Conservation (phyloP, 2,888 invertebrate genomes). For the Napeogenes sylphis region DNA sequence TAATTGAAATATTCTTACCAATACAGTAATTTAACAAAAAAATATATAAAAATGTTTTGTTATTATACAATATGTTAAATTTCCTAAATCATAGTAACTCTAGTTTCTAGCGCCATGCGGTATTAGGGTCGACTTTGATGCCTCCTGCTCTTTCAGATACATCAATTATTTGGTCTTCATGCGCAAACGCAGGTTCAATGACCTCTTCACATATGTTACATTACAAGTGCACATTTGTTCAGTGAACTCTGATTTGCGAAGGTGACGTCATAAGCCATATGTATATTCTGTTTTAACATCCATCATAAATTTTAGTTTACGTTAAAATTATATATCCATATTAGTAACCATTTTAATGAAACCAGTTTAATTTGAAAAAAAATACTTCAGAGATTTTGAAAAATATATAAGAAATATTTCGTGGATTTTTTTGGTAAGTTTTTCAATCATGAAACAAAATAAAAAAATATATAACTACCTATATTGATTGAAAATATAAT, state of each 20-base stretch:
- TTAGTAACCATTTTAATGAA: no score
- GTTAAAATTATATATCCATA: background rate
- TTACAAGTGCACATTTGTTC: slow-evolving; percentile 38
- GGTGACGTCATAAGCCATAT: slow-evolving; percentile 8
- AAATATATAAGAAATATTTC: no score
- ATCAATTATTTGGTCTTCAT: slow-evolving; percentile 45
- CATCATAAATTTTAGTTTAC: slow-evolving; percentile 25
- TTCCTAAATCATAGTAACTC: slow-evolving; percentile 17
- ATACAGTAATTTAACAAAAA: no score
- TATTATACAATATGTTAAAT: background rate
- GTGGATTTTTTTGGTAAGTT: no score
- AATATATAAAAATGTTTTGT: no score
- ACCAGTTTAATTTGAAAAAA: no score
- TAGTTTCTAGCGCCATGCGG: slow-evolving; percentile 33
- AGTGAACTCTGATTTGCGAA: slow-evolving; percentile 16
- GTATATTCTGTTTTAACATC: slow-evolving; percentile 16
- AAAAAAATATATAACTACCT: no score
- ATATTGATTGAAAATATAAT: no score
- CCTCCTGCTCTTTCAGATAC: slow-evolving; percentile 40
- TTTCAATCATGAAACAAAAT: no score
- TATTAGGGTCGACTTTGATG: slow-evolving; percentile 43
- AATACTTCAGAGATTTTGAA: no score
- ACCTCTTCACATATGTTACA: slow-evolving; percentile 42
- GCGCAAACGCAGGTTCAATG: slow-evolving; percentile 46
- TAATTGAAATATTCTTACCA: no score